These are phyloP conservation scores for Ellobium chinense DNA, from an alignment of 2,888 invertebrate genomes.

Conservation along the genomic window DNA sequence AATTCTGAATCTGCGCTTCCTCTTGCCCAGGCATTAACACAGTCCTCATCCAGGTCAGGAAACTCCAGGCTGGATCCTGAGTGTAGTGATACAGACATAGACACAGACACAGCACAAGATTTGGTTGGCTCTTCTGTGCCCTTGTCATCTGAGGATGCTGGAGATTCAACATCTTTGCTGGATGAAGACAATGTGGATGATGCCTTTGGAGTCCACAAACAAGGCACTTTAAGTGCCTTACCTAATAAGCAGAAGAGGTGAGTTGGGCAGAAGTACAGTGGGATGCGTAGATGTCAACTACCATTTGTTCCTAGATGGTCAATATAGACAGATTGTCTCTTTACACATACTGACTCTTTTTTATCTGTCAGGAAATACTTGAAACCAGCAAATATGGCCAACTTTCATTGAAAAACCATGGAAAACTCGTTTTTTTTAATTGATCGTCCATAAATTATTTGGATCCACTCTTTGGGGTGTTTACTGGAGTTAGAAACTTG, in stretches of 20 bases:
- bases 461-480: too few relatives aligned
- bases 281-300: too few relatives aligned
- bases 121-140: background rate
- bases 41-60: background rate
- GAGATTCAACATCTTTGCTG: background rate
- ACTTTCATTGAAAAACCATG: too few relatives aligned
- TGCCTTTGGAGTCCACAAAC: background rate
- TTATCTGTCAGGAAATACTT: too few relatives aligned
- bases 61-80: background rate
- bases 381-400: too few relatives aligned
- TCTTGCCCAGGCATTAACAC: background rate
- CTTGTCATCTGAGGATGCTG: background rate
- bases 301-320: too few relatives aligned
- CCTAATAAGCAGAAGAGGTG: slow-evolving; percentile 16
- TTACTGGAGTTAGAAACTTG: too few relatives aligned
- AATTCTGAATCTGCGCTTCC: background rate
- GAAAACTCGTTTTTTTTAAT: too few relatives aligned
- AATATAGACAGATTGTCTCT: too few relatives aligned
- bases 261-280: too few relatives aligned
- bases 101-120: background rate
- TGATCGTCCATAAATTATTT: too few relatives aligned
- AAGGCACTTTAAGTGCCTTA: background rate
- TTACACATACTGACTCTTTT: too few relatives aligned
- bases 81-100: background rate
- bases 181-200: background rate